A percentile compares a stretch with the other conserved stretches of the same genome.
phyloP scores from a whole-genome alignment of 2,797 vertebrate species.

The Clarias platycephalus region DNA sequence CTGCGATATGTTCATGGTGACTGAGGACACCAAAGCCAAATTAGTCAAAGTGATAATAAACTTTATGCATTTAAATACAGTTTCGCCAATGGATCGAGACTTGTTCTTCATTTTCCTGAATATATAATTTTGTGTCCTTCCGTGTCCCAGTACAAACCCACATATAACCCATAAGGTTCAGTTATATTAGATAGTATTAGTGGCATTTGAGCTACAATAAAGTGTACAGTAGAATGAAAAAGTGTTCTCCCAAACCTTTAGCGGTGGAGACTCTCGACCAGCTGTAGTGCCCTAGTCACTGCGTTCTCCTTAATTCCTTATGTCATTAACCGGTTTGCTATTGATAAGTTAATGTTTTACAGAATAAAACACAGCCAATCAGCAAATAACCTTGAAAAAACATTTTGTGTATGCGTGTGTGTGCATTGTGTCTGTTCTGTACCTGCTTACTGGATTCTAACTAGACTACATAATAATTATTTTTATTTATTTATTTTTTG shows the following conservation, averaged over 20 bases:
- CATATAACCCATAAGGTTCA: neutral
- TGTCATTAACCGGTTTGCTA: neutral
- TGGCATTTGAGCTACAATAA: neutral
- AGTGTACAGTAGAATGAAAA: neutral
- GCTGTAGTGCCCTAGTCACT: neutral
- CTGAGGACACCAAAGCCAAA: too few species aligned
- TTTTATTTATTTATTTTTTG: too few species aligned
- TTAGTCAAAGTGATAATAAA: too few species aligned
- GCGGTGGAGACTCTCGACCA: too few species aligned
- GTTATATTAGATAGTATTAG: neutral
- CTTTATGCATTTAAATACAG: too few species aligned
- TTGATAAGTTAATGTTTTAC: neutral
- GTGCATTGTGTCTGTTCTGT: neutral
- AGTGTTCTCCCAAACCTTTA: neutral
- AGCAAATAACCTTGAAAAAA: neutral
- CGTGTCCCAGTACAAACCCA: neutral
- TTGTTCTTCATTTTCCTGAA: neutral
- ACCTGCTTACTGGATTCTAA: neutral
- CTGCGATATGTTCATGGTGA: too few species aligned
- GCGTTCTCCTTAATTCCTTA: neutral
- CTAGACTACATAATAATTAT: slow-evolving; percentile 1
- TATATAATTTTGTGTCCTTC: neutral
- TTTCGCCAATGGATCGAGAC: too few species aligned
- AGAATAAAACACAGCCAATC: neutral
- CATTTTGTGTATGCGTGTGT: neutral